Base-by-base conservation (phyloP, 2,888 invertebrate genomes). In the Octonoba sinensis region DNA sequence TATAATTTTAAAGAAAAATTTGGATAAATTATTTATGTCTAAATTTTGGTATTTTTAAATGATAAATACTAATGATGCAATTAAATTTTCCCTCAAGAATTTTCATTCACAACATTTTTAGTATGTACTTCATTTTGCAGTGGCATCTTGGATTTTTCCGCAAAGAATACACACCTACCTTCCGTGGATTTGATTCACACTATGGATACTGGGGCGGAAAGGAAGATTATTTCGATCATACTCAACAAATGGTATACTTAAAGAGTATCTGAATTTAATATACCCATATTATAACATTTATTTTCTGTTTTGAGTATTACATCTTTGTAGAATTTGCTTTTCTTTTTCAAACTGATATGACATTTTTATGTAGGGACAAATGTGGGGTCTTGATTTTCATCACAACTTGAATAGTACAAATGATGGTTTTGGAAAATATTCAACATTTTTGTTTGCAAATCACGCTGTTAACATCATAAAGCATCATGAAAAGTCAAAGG, bases 141-240 rank as follows among this genome's bases (percentile, higher is more conserved):
- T 95, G 95, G 95, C 92, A 92, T 88, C 91, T 96, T 79, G 96
- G 95, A 0, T 92, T 93, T 87, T 94, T 92, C 87, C 92, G 91
- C 86, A 91, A 91, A 87, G 92, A 92, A 83, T 94, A 94, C 87
- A 92, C 94, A 15, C 96, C 96, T 0, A 89, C 92, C 0, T 91
- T 91, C 86, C 90, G 95, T 86, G 96, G 96, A n/a, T 96, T 96
- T 87, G 91, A 93, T 86, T 91, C 93, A 84, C 93, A 94, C 90
- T 88, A 93, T 92, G 97, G 97, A 0, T 95, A 92, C 87, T 96
- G 95, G 94, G 93, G 94, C 0, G 97, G 96, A 0, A 94, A 93
- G 88, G 95, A 95, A 36, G 97, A 97, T 88, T 95, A 96, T 89
- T 95, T 92, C 87, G 96, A 96, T 88, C 96, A 97, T 87, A 94